Evolutionary conservation across 1,140 invertebrate genomes (phyloP).

Genomic region (Phenacoccus solenopsis): DNA sequence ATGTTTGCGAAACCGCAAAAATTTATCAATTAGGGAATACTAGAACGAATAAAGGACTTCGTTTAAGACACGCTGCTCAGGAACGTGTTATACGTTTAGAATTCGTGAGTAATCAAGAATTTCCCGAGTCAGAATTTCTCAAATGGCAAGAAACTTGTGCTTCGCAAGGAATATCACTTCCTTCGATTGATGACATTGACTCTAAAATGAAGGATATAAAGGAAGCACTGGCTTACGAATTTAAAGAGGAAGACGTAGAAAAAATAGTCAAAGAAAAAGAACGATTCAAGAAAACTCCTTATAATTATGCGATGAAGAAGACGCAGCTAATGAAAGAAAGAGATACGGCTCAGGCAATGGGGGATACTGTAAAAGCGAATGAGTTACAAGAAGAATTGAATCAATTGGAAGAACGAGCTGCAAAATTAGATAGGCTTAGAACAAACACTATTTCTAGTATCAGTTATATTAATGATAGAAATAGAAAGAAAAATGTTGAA

Average conservation of each 20-base stretch:
- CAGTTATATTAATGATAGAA: slow-evolving; percentile 92
- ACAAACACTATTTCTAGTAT: slow-evolving; percentile 88
- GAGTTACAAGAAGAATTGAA: slow-evolving; percentile 49
- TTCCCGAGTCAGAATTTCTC: slow-evolving; percentile 80
- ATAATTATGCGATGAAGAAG: slow-evolving; percentile 96
- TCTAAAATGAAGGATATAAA: slow-evolving; percentile 80
- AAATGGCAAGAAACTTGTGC: slow-evolving; percentile 84
- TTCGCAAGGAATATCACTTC: slow-evolving; percentile 59
- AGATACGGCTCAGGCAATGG: slow-evolving; percentile 46
- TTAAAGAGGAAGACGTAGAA: slow-evolving; percentile 69
- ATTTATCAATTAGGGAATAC: slow-evolving; percentile 84
- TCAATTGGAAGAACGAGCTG: slow-evolving; percentile 79
- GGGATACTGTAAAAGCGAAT: slow-evolving; percentile 18
- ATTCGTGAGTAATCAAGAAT: slow-evolving; percentile 96
- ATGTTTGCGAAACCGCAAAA: slow-evolving; percentile 90
- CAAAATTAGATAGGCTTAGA: slow-evolving; percentile 78
- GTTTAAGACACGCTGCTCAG: slow-evolving; percentile 64
- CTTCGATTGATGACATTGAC: slow-evolving; percentile 70
- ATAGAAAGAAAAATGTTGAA: slow-evolving; percentile 81
- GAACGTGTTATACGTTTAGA: slow-evolving; percentile 88
- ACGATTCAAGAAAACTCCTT: slow-evolving; percentile 78
- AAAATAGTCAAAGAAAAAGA: slow-evolving; percentile 83
- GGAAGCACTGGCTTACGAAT: slow-evolving; percentile 77
- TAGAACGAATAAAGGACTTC: slow-evolving; percentile 78
- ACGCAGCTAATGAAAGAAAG: slow-evolving; percentile 84